Evolutionary conservation across 2,888 invertebrate genomes (phyloP).

Genomic region (Euclidia mi): DNA sequence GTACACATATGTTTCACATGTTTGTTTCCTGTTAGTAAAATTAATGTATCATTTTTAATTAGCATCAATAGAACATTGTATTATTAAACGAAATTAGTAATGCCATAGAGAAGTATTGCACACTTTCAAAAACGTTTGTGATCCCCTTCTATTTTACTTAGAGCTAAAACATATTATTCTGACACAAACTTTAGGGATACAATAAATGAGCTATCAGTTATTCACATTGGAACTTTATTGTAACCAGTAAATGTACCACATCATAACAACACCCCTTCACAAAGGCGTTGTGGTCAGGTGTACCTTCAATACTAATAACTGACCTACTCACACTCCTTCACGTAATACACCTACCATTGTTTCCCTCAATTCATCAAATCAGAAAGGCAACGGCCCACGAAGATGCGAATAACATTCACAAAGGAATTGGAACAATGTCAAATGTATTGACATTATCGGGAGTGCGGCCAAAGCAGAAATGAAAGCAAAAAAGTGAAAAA

Average conservation of each 20-base stretch:
- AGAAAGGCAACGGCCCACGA: constrained; percentile 17
- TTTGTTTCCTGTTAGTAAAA: no score
- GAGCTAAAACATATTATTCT: no score
- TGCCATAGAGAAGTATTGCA: no score
- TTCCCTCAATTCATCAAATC: constrained; percentile 6
- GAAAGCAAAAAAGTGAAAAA: constrained; percentile 62
- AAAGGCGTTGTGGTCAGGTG: not conserved
- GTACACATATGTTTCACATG: no score
- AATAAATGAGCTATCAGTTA: no score
- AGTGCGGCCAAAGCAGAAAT: constrained; percentile 44
- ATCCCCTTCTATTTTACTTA: no score
- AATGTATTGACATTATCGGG: constrained; percentile 43
- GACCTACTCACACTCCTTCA: constrained; percentile 3
- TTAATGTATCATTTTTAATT: no score
- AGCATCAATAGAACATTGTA: no score
- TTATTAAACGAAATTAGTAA: no score
- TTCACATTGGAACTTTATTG: no score
- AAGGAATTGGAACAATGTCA: constrained; percentile 12
- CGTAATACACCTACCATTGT: constrained; percentile 7
- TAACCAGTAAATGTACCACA: not conserved
- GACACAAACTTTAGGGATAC: no score
- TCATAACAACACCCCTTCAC: constrained; percentile 1
- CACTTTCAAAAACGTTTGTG: no score
- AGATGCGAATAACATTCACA: constrained; percentile 6
- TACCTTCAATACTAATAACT: constrained; percentile 1